Conservation (phyloP, 1,140 invertebrate genomes). For the Sitobion miscanthi region DNA sequence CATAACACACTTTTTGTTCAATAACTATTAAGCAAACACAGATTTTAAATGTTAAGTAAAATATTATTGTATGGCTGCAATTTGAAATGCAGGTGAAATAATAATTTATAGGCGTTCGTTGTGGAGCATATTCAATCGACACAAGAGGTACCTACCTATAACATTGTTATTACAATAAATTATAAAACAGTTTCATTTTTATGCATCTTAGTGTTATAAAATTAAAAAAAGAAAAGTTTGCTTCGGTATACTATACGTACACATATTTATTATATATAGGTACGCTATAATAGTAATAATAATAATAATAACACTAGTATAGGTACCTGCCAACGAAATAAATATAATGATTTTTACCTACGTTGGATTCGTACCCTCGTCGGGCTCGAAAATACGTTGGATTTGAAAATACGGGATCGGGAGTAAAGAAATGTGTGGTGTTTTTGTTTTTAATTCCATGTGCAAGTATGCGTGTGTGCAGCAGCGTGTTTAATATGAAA, state of each 20-base stretch:
- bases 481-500: conserved; percentile 12
- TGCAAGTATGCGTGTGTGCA: neutral
- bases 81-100: neutral
- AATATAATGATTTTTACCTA: neutral
- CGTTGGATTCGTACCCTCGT: no score
- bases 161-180: neutral
- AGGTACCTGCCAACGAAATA: neutral
- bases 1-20: neutral
- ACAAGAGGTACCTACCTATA: neutral
- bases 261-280: no score
- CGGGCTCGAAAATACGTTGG: neutral
- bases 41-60: neutral
- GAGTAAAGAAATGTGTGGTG: neutral
- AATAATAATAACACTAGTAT: neutral
- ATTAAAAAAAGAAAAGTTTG: neutral
- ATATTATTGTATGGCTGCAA: neutral
- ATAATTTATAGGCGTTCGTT: neutral
- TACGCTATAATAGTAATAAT: no score
- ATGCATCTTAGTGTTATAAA: neutral
- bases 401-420: neutral
- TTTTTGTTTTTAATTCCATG: conserved; percentile 24
- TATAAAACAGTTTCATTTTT: neutral
- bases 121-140: neutral
- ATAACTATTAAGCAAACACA: neutral
- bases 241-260: neutral